Evolutionary conservation across 2,888 invertebrate genomes (phyloP).

Genomic region (Globia sparganii): DNA sequence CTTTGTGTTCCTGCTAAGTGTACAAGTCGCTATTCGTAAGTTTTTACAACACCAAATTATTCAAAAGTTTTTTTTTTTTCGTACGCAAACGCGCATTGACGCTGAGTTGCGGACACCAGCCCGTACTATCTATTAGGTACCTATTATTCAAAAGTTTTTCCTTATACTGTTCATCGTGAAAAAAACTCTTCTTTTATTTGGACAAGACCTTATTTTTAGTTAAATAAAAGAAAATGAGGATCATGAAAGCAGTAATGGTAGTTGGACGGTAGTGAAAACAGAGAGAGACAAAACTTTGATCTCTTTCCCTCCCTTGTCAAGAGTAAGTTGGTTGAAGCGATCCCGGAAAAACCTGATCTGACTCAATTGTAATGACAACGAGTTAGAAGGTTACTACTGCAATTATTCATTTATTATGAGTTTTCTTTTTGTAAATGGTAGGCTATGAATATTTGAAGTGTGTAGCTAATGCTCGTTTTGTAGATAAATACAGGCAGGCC

Average conservation of each 20-base stretch:
- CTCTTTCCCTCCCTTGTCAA: background rate
- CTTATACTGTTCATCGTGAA: slow-evolving; percentile 5
- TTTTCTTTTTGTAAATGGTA: slow-evolving; percentile 1
- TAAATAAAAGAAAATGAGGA: background rate
- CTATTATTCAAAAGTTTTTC: slow-evolving; percentile 52
- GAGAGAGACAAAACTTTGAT: background rate
- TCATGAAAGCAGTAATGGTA: background rate
- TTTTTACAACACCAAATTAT: slow-evolving; percentile 50
- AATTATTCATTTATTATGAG: background rate
- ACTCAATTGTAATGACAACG: slow-evolving; percentile 2
- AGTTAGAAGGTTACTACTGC: background rate
- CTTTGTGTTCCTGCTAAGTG: slow-evolving; percentile 47
- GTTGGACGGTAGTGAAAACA: background rate
- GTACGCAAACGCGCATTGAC: too few species aligned
- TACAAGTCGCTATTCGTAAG: slow-evolving; percentile 34
- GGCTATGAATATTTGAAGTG: background rate
- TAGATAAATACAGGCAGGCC: slow-evolving; percentile 20
- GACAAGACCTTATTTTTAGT: background rate
- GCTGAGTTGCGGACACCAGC: too few species aligned
- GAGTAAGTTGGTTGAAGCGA: background rate
- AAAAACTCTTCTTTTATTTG: slow-evolving; percentile 34
- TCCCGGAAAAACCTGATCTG: background rate
- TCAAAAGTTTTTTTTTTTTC: slow-evolving; percentile 47
- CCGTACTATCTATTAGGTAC: too few species aligned
- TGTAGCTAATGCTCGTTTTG: slow-evolving; percentile 2